These are phyloP conservation scores for Ruditapes philippinarum DNA, from an alignment of 1,140 invertebrate genomes.

Conservation along the genomic window DNA sequence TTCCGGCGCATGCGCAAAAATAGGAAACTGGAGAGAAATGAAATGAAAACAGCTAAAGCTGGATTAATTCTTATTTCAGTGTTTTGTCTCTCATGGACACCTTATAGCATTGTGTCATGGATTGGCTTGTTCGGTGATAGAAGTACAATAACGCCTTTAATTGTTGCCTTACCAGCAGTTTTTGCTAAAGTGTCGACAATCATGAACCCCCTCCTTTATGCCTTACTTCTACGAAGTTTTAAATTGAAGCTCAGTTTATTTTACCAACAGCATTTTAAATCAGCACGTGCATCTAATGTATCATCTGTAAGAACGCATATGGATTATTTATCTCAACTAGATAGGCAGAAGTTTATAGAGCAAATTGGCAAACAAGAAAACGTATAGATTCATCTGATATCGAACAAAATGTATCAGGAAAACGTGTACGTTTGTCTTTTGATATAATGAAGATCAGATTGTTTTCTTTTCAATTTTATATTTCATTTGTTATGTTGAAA, in stretches of 20 bases:
- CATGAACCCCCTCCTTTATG: constrained; percentile 3
- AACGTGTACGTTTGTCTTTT: too few relatives aligned
- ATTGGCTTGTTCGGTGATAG: background rate
- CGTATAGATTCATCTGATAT: too few relatives aligned
- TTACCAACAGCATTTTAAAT: background rate
- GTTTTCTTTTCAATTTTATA: too few relatives aligned
- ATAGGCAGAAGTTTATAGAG: too few relatives aligned
- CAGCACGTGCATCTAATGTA: background rate
- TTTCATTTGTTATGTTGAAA: too few relatives aligned
- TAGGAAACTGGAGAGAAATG: background rate
- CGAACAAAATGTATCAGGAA: too few relatives aligned
- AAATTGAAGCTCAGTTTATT: background rate
- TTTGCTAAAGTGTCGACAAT: constrained; percentile 25
- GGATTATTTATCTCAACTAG: background rate
- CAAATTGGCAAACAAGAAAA: too few relatives aligned
- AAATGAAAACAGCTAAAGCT: background rate
- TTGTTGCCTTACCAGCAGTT: background rate
- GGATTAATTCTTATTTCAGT: background rate
- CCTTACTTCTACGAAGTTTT: background rate
- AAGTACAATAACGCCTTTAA: background rate
- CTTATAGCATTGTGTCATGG: background rate
- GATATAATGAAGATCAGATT: too few relatives aligned
- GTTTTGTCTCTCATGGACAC: background rate
- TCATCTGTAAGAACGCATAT: background rate
- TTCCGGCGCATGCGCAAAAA: background rate